Evolutionary conservation across 2,797 vertebrate species (phyloP), one percentile per base, ranked within the genome.

Genomic region (Pseudomugil gertrudae): DNA sequence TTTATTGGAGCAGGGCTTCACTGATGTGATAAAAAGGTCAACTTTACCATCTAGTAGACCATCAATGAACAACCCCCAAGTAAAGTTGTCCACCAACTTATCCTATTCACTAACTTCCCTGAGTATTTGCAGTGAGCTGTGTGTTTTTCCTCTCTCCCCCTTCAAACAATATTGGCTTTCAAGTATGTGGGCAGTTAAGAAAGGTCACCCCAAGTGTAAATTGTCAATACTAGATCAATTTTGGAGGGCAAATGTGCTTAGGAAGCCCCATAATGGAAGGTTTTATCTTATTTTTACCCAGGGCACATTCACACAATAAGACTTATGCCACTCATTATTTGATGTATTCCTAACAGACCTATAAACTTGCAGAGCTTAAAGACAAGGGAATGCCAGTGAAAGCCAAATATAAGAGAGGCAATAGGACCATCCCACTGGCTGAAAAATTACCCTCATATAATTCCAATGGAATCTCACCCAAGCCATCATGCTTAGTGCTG

Each of bases 201-300:
- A 93, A 93, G 93, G 92, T 94, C 92, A 91, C 74, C 87, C 79
- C 80, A 85, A 92, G 91, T 94, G 92, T 92, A 93, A 92, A 93
- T 93, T 89, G 89, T 91, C 92, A 93, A 93, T 92, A 90, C 63
- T 81, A 81, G 87, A 93, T 91, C 89, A 91, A 92, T 91, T 92
- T 91, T 82, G 66, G 78, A 80, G 84, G 82, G 90, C 80, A 94
- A 93, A 94, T 93, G 91, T 86, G 85, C 90, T 91, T 93, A 90
- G 84, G 90, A 86, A 85, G 83, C 75, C 78, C 81, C 83, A 72
- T 93, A 92, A 93, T 93, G 84, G 89, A 91, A 83, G 83, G 83
- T 92, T 91, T 93, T 90, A 94, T 92, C 90, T 91, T 88, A 91
- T 93, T 93, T 93, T 90, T 87, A 88, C 84, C 88, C 87, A 65